A percentile compares a stretch with the other conserved stretches of the same genome.
Evolutionary conservation across 2,888 invertebrate genomes (phyloP).

Genomic region (Lottia gigantea): DNA sequence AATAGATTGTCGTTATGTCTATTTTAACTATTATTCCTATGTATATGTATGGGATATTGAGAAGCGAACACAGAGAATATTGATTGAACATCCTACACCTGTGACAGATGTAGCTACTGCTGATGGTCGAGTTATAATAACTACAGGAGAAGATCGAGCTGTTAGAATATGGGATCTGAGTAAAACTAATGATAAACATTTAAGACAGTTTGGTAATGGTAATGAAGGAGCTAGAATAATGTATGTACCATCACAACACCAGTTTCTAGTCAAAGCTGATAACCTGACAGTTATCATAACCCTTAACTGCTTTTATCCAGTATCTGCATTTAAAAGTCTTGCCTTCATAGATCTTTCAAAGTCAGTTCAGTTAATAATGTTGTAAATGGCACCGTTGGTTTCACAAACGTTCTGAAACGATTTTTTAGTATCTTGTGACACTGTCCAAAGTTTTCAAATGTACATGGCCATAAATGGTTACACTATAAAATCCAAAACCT

Average conservation of each 20-base stretch:
- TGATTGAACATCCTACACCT: conserved; percentile 9
- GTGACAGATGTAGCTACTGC: conserved; percentile 20
- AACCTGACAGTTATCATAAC: too few relatives aligned
- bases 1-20: neutral
- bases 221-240: neutral
- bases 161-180: conserved; percentile 35
- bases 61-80: neutral
- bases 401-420: too few relatives aligned
- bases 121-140: conserved; percentile 26
- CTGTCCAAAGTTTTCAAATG: too few relatives aligned
- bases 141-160: conserved; percentile 32
- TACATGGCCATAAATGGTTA: too few relatives aligned
- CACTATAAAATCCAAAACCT: too few relatives aligned
- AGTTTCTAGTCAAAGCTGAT: too few relatives aligned
- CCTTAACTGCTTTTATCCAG: too few relatives aligned
- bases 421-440: too few relatives aligned
- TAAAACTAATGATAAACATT: neutral
- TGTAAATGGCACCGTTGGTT: too few relatives aligned
- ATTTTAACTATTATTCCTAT: neutral
- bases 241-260: neutral
- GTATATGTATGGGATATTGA: conserved; percentile 7
- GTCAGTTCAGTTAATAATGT: too few relatives aligned
- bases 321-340: too few relatives aligned
- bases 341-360: too few relatives aligned
- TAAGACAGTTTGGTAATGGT: neutral